These are phyloP conservation scores for Bubo scandiacus DNA, from an alignment of 2,113 vertebrate genomes.

Conservation along the genomic window DNA sequence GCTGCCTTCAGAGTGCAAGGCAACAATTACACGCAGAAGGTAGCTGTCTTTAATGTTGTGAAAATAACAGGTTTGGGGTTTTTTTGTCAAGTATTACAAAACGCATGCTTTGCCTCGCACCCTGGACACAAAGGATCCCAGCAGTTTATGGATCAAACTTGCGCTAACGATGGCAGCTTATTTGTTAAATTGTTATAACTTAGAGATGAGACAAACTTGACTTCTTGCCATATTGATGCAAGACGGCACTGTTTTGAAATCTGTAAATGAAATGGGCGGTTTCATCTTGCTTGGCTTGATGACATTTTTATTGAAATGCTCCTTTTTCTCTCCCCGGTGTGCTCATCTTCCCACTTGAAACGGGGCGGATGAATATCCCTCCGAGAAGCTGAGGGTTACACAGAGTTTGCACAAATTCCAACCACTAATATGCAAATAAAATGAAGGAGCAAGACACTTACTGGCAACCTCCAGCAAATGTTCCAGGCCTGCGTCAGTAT, in stretches of 20 bases:
- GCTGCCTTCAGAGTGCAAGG: not conserved
- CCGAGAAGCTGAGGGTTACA: not conserved
- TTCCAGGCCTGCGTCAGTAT: not conserved
- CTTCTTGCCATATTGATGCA: not conserved
- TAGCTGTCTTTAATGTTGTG: not conserved
- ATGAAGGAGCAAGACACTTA: not conserved
- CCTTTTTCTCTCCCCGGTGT: not conserved
- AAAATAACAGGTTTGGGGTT: not conserved
- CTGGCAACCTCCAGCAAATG: not conserved
- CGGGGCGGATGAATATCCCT: not conserved
- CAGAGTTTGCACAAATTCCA: not conserved
- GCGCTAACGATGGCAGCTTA: rapidly evolving
- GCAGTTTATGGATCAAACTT: not conserved
- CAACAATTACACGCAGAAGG: not conserved
- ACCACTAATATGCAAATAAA: not conserved
- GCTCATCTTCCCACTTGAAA: not conserved
- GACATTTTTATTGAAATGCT: not conserved
- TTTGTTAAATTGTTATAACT: not conserved
- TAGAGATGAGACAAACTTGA: not conserved
- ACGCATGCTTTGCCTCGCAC: not conserved
- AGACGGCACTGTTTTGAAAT: not conserved
- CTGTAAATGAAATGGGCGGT: not conserved
- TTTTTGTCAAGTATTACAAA: not conserved
- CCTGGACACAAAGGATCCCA: not conserved
- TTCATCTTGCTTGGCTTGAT: not conserved